phyloP scores from a whole-genome alignment of 2,888 invertebrate species.

The Idaea straminata region DNA sequence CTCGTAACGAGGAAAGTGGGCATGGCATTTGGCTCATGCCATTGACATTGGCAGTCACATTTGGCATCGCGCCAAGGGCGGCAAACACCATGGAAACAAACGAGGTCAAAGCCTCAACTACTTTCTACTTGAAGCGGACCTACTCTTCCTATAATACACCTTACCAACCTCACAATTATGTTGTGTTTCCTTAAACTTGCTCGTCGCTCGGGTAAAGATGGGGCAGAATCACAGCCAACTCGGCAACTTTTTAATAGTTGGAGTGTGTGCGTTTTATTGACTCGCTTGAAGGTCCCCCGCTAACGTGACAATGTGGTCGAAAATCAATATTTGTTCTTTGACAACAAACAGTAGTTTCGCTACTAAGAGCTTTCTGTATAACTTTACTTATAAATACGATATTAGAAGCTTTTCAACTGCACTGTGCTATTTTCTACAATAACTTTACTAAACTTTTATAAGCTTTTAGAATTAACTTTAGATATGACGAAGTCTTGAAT shows the following conservation, averaged over 20 bases:
- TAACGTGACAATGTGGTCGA: not conserved
- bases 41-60: slow-evolving; percentile 64
- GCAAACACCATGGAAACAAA: slow-evolving; percentile 44
- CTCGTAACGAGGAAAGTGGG: slow-evolving; percentile 38
- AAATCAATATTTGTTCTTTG: slow-evolving; percentile 11
- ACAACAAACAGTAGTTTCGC: slow-evolving; percentile 21
- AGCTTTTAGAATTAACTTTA: too few species aligned
- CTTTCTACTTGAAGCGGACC: slow-evolving; percentile 22
- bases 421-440: not conserved
- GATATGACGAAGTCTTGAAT: not conserved
- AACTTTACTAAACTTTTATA: too few species aligned
- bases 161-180: slow-evolving; percentile 21
- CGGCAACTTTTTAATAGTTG: slow-evolving; percentile 37
- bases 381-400: not conserved
- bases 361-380: slow-evolving; percentile 22
- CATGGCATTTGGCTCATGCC: slow-evolving; percentile 53
- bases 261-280: slow-evolving; percentile 37
- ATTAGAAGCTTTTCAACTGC: not conserved
- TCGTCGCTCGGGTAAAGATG: slow-evolving; percentile 8
- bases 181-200: slow-evolving; percentile 8
- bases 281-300: slow-evolving; percentile 6
- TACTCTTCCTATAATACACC: slow-evolving; percentile 19
- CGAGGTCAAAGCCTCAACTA: slow-evolving; percentile 45
- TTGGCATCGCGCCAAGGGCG: slow-evolving; percentile 51
- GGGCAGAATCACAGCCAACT: slow-evolving; percentile 22